Evolutionary conservation across 2,888 invertebrate genomes (phyloP).

Genomic region (Apeira syringaria): DNA sequence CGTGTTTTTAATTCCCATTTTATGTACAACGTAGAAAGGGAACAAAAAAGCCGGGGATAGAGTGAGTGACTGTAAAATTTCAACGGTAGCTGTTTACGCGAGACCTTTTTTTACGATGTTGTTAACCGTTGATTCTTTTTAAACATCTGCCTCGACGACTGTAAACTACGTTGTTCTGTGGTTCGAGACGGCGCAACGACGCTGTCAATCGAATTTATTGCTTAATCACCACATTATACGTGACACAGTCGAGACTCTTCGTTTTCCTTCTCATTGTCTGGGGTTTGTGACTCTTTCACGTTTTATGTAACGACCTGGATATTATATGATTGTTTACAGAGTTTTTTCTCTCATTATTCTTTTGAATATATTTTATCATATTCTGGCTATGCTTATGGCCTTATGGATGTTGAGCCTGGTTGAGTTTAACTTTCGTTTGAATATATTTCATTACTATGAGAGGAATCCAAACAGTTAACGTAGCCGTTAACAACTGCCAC

Average conservation of each 20-base stretch:
- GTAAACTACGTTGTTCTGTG: constrained; percentile 76
- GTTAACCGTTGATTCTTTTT: constrained; percentile 81
- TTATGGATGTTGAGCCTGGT: too few species aligned
- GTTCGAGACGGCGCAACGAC: constrained; percentile 56
- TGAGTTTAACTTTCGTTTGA: too few species aligned
- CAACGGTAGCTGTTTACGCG: constrained; percentile 74
- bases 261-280: constrained; percentile 3
- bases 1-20: constrained; percentile 19
- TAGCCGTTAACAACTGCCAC: not conserved
- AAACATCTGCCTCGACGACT: constrained; percentile 76
- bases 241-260: constrained; percentile 1
- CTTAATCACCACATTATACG: constrained; percentile 30
- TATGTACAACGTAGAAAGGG: constrained; percentile 42
- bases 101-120: constrained; percentile 76
- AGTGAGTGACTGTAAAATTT: constrained; percentile 71
- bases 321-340: too few species aligned
- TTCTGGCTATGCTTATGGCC: too few species aligned
- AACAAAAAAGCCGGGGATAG: constrained; percentile 39
- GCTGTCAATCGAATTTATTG: constrained; percentile 40
- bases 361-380: too few species aligned
- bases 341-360: too few species aligned
- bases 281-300: too few species aligned
- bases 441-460: too few species aligned
- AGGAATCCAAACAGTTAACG: too few species aligned
- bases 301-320: too few species aligned